phyloP scores from a whole-genome alignment of 2,797 vertebrate species.

The Synaphobranchus kaupii region DNA sequence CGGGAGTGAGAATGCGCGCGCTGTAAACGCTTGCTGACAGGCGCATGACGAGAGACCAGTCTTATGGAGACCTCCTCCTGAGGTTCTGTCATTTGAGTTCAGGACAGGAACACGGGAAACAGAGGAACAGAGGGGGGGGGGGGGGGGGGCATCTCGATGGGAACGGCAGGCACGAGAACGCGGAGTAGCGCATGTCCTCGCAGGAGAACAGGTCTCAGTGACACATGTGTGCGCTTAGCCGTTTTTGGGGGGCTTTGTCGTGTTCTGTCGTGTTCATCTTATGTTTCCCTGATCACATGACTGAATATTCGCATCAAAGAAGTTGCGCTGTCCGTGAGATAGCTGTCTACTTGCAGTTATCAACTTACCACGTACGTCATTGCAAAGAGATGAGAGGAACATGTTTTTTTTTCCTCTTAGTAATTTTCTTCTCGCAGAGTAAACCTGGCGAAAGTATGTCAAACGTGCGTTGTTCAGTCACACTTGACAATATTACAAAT shows the following conservation, averaged over 20 bases:
- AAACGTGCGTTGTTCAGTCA: background rate
- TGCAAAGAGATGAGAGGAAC: background rate
- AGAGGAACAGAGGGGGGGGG: too few relatives aligned
- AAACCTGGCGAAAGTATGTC: background rate
- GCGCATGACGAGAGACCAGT: background rate
- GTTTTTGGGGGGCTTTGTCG: background rate
- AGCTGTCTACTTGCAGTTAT: background rate
- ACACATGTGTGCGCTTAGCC: background rate
- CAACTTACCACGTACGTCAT: background rate
- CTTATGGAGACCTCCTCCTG: background rate
- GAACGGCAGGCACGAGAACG: background rate
- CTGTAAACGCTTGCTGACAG: background rate
- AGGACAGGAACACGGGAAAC: background rate
- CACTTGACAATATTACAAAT: background rate
- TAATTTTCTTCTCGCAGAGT: background rate
- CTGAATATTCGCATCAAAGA: background rate
- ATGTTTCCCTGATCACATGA: background rate
- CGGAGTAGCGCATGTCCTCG: background rate
- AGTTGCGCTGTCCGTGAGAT: background rate
- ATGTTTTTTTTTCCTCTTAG: background rate
- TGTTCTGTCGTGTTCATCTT: background rate
- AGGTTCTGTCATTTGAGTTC: conserved; percentile 11
- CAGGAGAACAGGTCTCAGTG: background rate
- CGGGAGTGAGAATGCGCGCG: background rate
- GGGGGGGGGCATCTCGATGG: background rate